Percentiles rank a stretch among this genome's conserved stretches.
Evolutionary conservation across 1,140 invertebrate genomes (phyloP).

Genomic region (Aphis gossypii): DNA sequence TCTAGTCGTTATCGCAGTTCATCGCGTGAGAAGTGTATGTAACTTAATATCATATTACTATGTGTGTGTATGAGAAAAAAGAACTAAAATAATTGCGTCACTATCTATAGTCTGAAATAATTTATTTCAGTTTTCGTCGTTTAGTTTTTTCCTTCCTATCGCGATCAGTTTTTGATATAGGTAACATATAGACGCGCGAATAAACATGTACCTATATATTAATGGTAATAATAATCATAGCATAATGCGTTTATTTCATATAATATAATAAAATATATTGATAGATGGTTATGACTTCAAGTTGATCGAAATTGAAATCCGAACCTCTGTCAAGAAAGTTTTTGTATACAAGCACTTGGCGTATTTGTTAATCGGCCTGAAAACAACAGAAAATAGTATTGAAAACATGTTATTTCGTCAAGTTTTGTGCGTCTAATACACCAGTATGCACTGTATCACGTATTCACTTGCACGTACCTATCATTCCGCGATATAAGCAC

Average conservation of each 20-base stretch:
- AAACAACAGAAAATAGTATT: neutral
- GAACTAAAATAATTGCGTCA: neutral
- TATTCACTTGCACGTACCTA: neutral
- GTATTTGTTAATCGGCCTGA: neutral
- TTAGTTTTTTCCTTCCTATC: neutral
- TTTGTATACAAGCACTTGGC: neutral
- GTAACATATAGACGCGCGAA: neutral
- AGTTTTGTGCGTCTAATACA: neutral
- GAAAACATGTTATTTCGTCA: neutral
- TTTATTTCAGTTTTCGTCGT: constrained; percentile 28
- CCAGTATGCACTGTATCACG: neutral
- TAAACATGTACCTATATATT: neutral
- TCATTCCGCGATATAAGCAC: neutral
- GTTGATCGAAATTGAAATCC: neutral
- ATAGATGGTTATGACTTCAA: neutral
- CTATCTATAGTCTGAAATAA: neutral
- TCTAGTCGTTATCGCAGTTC: neutral
- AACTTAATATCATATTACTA: neutral
- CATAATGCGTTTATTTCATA: neutral
- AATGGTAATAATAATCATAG: neutral
- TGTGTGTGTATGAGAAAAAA: neutral
- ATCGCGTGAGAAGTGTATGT: neutral
- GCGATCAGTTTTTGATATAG: neutral
- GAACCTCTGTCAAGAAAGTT: neutral
- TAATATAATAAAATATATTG: neutral